phyloP scores from a whole-genome alignment of 2,113 vertebrate genomes.

The Heterotis niloticus region DNA sequence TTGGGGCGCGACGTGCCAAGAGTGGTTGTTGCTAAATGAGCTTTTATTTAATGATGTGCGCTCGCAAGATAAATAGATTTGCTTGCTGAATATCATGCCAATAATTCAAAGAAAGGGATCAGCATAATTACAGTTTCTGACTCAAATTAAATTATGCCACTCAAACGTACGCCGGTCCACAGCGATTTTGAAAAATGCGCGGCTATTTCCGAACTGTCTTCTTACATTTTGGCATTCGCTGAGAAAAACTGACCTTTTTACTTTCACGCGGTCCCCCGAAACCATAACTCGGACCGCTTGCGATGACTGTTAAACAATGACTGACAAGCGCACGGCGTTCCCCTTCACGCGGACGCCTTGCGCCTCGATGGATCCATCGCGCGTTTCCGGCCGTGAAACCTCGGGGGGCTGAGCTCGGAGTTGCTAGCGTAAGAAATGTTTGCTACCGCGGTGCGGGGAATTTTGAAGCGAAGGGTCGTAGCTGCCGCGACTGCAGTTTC shows the following conservation, averaged over 20 bases:
- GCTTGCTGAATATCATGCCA: slow-evolving; percentile 25
- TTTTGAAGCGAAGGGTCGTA: background rate
- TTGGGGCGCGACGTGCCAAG: background rate
- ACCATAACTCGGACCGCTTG: background rate
- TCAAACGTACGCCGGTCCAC: background rate
- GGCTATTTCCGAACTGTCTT: background rate
- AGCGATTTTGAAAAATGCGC: too few species aligned
- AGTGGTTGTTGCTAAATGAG: slow-evolving; percentile 16
- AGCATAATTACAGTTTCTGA: slow-evolving; percentile 23
- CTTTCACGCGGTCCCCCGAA: background rate
- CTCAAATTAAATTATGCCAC: slow-evolving; percentile 10
- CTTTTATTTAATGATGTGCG: slow-evolving; percentile 27
- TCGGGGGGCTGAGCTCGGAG: background rate
- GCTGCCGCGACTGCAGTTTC: background rate
- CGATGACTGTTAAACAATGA: slow-evolving; percentile 4
- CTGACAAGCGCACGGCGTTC: background rate
- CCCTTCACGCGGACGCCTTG: background rate
- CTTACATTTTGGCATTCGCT: background rate
- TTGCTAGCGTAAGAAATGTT: background rate
- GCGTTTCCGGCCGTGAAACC: background rate
- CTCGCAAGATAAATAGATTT: slow-evolving; percentile 27
- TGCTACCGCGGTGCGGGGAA: background rate
- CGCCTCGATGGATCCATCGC: slow-evolving; percentile 19
- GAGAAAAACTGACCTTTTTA: background rate
- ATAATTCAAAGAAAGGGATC: slow-evolving; percentile 24